Conservation (phyloP, 2,113 vertebrate species). For the Oceanites oceanicus region DNA sequence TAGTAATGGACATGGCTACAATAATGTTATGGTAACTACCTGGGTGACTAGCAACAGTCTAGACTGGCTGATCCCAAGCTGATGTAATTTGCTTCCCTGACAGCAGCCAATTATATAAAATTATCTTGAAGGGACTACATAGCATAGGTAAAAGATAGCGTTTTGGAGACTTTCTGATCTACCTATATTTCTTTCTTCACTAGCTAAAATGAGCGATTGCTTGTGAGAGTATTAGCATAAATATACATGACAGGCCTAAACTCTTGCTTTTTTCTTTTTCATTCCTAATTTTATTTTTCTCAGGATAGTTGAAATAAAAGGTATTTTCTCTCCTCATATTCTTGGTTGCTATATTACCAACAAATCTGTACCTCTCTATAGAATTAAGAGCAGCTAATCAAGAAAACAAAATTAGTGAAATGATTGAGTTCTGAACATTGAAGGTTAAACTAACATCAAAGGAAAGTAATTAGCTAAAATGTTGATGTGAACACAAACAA, state of each 20-base stretch:
- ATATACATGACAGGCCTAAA: neutral
- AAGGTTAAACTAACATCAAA: conserved; percentile 9
- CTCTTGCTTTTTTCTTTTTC: neutral
- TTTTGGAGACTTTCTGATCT: neutral
- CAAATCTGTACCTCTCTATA: neutral
- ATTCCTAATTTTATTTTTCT: neutral
- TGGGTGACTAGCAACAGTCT: neutral
- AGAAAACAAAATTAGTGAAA: neutral
- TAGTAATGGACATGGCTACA: neutral
- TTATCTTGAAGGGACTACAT: neutral
- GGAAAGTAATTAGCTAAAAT: neutral
- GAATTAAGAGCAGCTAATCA: neutral
- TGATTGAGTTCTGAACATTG: neutral
- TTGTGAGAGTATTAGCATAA: neutral
- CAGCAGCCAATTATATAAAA: neutral
- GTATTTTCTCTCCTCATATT: neutral
- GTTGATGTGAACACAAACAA: neutral
- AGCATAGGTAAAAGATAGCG: neutral
- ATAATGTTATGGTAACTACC: neutral
- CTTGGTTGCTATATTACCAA: neutral
- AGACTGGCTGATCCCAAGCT: neutral
- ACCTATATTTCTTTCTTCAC: neutral
- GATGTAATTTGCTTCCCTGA: neutral
- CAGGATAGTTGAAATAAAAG: neutral
- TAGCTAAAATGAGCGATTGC: neutral